These are phyloP conservation scores for Drosophila affinis DNA, from an alignment of 2,888 invertebrate genomes.

Conservation along the genomic window DNA sequence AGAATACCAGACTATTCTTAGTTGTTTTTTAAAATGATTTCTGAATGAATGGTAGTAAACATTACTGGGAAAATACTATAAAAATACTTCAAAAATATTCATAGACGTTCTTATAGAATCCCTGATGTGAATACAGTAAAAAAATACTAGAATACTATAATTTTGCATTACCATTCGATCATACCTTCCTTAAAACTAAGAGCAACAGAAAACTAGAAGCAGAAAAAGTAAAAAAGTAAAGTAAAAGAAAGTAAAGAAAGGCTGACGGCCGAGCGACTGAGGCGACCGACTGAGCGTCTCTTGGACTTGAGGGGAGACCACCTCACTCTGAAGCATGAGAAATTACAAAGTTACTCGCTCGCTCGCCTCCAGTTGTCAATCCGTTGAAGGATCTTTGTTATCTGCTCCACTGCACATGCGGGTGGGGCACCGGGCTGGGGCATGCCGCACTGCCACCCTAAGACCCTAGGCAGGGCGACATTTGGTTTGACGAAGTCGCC, in stretches of 20 bases:
- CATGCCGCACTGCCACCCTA: not conserved
- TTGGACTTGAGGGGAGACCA: not conserved
- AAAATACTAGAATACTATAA: not conserved
- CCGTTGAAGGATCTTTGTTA: constrained; percentile 82
- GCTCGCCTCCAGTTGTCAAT: constrained; percentile 77
- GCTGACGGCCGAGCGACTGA: constrained; percentile 47
- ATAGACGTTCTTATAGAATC: too few relatives aligned
- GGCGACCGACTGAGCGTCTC: not conserved
- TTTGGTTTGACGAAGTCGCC: constrained; percentile 62
- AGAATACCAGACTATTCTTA: too few relatives aligned
- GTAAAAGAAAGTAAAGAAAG: constrained; percentile 17
- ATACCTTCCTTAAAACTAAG: not conserved
- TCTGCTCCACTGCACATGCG: constrained; percentile 80
- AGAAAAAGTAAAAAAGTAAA: not conserved
- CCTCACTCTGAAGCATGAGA: constrained; percentile 60
- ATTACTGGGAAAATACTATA: not conserved
- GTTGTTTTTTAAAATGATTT: too few relatives aligned
- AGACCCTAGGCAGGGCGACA: constrained; percentile 35
- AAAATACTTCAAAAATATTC: too few relatives aligned
- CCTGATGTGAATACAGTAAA: too few relatives aligned
- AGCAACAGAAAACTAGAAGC: not conserved
- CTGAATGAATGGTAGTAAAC: too few relatives aligned
- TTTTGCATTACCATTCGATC: not conserved
- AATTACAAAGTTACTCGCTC: constrained; percentile 71
- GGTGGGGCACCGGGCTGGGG: constrained; percentile 42